Percentiles rank a stretch among this genome's conserved stretches.
Evolutionary conservation across 2,797 vertebrate genomes (phyloP).

Genomic region (Mormyrus proboscirostris): DNA sequence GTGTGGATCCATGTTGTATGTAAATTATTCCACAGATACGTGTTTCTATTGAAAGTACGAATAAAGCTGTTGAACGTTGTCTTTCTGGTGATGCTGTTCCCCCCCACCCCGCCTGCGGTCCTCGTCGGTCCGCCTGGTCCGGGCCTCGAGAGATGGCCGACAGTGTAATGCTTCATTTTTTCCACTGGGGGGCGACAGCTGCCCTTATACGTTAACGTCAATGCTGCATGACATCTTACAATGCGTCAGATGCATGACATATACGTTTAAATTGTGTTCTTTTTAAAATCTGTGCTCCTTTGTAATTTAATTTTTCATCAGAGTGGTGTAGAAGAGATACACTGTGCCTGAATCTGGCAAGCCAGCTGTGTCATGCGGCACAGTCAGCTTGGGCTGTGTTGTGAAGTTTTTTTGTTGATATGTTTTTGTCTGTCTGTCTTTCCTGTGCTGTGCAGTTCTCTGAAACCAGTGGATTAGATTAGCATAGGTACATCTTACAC

Average conservation of each 20-base stretch:
- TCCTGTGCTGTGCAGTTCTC: not conserved
- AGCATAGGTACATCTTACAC: not conserved
- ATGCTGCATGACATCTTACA: not conserved
- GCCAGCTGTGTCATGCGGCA: not conserved
- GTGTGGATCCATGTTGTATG: conserved; percentile 82
- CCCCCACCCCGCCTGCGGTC: not conserved
- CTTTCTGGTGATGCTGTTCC: conserved; percentile 27
- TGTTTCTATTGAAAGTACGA: conserved; percentile 97
- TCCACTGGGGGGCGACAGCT: not conserved
- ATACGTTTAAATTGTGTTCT: not conserved
- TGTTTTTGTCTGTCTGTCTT: not conserved
- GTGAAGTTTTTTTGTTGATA: not conserved
- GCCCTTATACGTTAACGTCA: not conserved
- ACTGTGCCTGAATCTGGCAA: not conserved
- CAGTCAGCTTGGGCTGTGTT: not conserved
- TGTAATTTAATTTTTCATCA: not conserved
- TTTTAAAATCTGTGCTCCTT: not conserved
- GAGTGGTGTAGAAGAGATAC: not conserved
- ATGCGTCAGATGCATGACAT: not conserved
- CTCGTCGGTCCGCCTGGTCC: not conserved
- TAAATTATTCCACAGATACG: conserved; percentile 91
- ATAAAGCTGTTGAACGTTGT: conserved; percentile 79
- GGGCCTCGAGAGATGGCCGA: not conserved
- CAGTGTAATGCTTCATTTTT: not conserved
- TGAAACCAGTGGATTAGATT: not conserved